phyloP scores from a whole-genome alignment of 1,140 invertebrate species.

The Pseudomyrmex cubaensis region DNA sequence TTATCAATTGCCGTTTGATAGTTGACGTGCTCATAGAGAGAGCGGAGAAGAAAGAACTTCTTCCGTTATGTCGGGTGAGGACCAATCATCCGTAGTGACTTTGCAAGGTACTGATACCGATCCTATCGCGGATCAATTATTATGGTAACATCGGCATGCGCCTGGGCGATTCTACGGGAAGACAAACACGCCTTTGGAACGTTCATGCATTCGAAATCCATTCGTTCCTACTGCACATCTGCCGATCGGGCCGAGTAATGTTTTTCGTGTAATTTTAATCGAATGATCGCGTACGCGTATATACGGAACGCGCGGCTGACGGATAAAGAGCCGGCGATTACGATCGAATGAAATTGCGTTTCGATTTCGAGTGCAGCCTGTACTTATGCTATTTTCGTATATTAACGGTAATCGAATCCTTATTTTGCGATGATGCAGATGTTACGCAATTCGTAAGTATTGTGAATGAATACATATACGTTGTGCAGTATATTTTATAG shows the following conservation, averaged over 20 bases:
- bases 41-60: constrained; percentile 1
- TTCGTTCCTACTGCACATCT: constrained; percentile 59
- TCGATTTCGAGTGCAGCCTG: constrained; percentile 37
- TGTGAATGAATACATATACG: constrained; percentile 4
- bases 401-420: constrained; percentile 61
- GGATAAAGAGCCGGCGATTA: constrained; percentile 56
- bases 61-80: constrained; percentile 13
- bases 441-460: constrained; percentile 16
- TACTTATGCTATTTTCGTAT: constrained; percentile 63
- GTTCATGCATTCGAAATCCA: constrained; percentile 65
- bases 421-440: constrained; percentile 45
- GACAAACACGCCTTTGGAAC: constrained; percentile 56
- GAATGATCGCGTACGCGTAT: constrained; percentile 56
- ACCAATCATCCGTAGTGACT: constrained; percentile 43
- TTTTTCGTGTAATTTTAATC: constrained; percentile 71
- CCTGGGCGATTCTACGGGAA: constrained; percentile 23
- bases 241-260: constrained; percentile 51
- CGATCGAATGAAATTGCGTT: constrained; percentile 64
- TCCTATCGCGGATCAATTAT: constrained; percentile 65
- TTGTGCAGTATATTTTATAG: constrained; percentile 21
- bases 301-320: constrained; percentile 35
- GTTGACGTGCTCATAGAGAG: neutral
- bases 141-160: constrained; percentile 38
- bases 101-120: constrained; percentile 50
- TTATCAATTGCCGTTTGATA: neutral